Base-by-base conservation (phyloP, 2,113 vertebrate species). In the Vireo altiloquus region DNA sequence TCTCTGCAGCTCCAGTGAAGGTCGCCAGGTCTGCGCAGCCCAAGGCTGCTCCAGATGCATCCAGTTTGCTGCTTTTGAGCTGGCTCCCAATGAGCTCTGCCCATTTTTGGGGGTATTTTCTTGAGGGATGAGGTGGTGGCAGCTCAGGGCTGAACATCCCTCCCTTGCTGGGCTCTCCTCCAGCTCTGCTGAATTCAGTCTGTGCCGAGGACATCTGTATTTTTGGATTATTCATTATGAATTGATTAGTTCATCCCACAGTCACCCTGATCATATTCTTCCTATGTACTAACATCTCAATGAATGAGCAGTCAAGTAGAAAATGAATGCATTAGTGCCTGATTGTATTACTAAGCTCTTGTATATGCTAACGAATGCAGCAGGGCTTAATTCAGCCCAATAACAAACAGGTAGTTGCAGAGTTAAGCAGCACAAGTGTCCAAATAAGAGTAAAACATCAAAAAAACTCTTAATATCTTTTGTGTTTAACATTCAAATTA, bases 241-340 rank as follows among this genome's bases (percentile, higher is more conserved):
- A 91, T 82, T 52, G 80, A 89, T 96, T 96, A 82, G 42, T 90
- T 91, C 92, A 82, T 93, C 85, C 92, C 85, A 64, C 93, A 94
- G 92, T 76, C 88, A 66, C 91, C 91, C 84, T 79, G 90, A 94
- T 95, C 95, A 71, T 94, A 97, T 96, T 96, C 89, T 93, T 54
- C 84, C 61, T 68, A 40, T 89, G 97, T 97, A 97, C 98, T 97
- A 98, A 97, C 96, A 96, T 93, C 93, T 97, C 93, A 98, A 95
- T 97, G 90, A 98, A 97, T 97, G 97, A 96, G 98, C 98, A 98
- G 97, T 96, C 97, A 98, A 98, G 98, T 96, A 97, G 98, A 98
- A 98, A 98, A 98, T 98, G 92, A 98, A 98, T 97, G 97, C 97
- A 97, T 98, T 97, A 98, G 96, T 95, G 97, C 95, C 97, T 92